Conservation (phyloP, 2,113 vertebrate genomes). For the Scatophagus argus region DNA sequence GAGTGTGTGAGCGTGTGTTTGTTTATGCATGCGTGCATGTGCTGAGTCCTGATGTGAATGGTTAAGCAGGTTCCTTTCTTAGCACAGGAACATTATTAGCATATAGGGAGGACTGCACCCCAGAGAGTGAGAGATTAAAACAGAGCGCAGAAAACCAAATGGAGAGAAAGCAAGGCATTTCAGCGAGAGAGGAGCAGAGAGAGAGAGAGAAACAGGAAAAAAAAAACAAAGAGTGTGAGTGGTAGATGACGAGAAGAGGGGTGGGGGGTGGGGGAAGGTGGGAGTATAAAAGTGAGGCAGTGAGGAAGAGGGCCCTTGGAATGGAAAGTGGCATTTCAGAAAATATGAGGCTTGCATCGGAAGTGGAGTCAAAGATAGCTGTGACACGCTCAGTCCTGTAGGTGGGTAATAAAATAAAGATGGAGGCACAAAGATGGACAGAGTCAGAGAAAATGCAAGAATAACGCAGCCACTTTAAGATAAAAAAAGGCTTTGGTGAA, state of each 20-base stretch:
- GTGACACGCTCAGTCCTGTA: conserved; percentile 17
- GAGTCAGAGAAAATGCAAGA: conserved; percentile 23
- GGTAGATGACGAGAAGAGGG: conserved; percentile 60
- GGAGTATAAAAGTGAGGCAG: background rate
- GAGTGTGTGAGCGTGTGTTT: background rate
- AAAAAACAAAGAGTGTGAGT: conserved; percentile 13
- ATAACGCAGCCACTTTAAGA: conserved; percentile 26
- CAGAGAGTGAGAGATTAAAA: conserved; percentile 50
- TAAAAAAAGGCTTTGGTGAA: conserved; percentile 10
- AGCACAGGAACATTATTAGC: conserved; percentile 75
- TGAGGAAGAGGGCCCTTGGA: conserved; percentile 8
- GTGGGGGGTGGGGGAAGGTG: conserved; percentile 20
- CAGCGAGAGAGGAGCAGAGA: conserved; percentile 24
- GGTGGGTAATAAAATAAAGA: conserved; percentile 65
- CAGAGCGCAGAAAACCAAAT: conserved; percentile 24
- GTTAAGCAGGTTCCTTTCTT: conserved; percentile 77
- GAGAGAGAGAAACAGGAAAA: background rate
- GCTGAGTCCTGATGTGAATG: conserved; percentile 73
- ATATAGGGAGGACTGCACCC: conserved; percentile 67
- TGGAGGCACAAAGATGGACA: conserved; percentile 38
- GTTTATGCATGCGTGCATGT: conserved; percentile 29
- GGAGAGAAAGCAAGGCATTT: conserved; percentile 32
- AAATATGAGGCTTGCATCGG: conserved; percentile 44
- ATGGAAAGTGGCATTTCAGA: conserved; percentile 42
- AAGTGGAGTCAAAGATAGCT: conserved; percentile 63